phyloP scores from a whole-genome alignment of 1,140 invertebrate species.

The Plectrocnemia conspersa region DNA sequence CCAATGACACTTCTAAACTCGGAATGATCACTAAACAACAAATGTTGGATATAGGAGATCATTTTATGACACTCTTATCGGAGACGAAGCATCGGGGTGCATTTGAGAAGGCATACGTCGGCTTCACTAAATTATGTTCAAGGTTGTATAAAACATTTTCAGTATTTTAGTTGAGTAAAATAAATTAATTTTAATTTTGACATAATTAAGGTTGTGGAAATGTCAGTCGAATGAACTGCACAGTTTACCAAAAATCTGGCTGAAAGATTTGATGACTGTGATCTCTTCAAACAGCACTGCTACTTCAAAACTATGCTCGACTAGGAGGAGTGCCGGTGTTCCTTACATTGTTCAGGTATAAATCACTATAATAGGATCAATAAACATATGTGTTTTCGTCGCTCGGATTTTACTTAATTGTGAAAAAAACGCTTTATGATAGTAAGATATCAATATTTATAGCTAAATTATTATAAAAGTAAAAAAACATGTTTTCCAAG shows the following conservation, averaged over 20 bases:
- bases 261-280: constrained; percentile 61
- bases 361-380: background rate
- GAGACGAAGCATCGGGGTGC: constrained; percentile 90
- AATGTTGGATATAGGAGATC: constrained; percentile 62
- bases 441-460: too few relatives aligned
- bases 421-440: too few relatives aligned
- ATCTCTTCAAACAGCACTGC: constrained; percentile 51
- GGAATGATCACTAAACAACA: constrained; percentile 39
- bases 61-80: constrained; percentile 66
- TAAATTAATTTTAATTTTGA: background rate
- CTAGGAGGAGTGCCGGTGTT: constrained; percentile 83
- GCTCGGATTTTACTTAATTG: too few relatives aligned
- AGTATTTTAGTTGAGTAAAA: background rate
- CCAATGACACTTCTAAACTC: constrained; percentile 15
- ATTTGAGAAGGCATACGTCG: constrained; percentile 91
- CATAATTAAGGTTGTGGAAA: constrained; percentile 46
- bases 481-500: too few relatives aligned
- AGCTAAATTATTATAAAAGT: too few relatives aligned
- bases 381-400: background rate
- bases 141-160: constrained; percentile 36
- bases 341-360: constrained; percentile 83
- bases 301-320: constrained; percentile 64
- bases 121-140: constrained; percentile 71
- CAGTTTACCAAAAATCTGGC: constrained; percentile 64
- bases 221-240: constrained; percentile 53